A percentile compares a stretch with the other conserved stretches of the same genome.
Evolutionary conservation across 2,113 vertebrate species (phyloP).

Genomic region (Xiphophorus maculatus): DNA sequence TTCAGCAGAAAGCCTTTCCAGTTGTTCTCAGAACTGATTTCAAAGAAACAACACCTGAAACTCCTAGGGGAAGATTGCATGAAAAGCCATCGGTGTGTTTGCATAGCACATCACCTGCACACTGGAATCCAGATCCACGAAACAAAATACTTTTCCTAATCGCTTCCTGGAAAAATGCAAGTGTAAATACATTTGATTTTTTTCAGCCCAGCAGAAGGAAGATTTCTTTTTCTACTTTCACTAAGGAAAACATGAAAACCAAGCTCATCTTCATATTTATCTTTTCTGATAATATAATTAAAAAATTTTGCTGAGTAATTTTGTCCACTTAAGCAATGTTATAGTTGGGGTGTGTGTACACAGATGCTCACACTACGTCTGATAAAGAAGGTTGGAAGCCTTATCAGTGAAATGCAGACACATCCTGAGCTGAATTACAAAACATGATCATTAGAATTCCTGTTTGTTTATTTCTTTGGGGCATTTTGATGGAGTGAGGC

Average conservation of each 20-base stretch:
- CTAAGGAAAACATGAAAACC: no score
- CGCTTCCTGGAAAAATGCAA: neutral
- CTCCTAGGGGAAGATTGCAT: neutral
- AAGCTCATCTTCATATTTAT: neutral
- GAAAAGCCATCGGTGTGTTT: neutral
- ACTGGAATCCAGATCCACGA: neutral
- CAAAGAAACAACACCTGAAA: neutral
- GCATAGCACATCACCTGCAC: neutral
- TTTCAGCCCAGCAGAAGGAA: no score
- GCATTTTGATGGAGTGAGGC: no score
- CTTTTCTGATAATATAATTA: neutral
- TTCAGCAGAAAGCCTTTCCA: neutral
- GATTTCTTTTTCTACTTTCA: neutral
- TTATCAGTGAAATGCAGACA: constrained; percentile 41
- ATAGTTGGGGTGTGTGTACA: neutral
- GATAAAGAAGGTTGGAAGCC: neutral
- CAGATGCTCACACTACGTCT: neutral
- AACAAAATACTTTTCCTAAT: neutral
- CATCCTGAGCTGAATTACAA: neutral
- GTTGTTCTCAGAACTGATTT: constrained; percentile 18
- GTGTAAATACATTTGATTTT: no score
- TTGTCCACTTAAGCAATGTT: neutral
- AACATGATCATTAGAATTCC: no score
- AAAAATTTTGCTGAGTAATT: neutral
- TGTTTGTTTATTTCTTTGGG: neutral